A percentile compares a stretch with the other conserved stretches of the same genome.
These are phyloP conservation scores for Zaprionus vittiger DNA, from an alignment of 1,140 invertebrate species.

Conservation along the genomic window DNA sequence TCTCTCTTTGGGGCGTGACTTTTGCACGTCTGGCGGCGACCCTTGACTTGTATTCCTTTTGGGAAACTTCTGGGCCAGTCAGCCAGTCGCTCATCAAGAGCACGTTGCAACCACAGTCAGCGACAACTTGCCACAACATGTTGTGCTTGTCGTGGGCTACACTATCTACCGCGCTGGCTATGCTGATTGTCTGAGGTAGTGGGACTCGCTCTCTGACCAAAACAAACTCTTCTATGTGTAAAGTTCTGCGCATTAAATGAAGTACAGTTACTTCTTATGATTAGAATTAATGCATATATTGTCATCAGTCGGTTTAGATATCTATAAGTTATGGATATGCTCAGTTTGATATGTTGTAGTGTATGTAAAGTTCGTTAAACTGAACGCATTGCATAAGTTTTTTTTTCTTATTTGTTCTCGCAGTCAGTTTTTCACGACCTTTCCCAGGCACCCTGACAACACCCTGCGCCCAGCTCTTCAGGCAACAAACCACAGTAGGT, in stretches of 20 bases:
- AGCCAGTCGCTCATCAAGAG: constrained; percentile 43
- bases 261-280: background rate
- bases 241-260: background rate
- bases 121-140: constrained; percentile 43
- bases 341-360: background rate
- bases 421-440: constrained; percentile 18
- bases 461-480: too few species aligned
- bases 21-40: constrained; percentile 69
- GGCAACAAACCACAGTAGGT: background rate
- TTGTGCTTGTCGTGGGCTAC: constrained; percentile 5
- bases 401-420: constrained; percentile 11
- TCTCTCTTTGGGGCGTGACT: constrained; percentile 52
- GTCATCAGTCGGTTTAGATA: background rate
- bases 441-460: background rate
- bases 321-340: background rate
- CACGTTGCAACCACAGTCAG: constrained; percentile 46
- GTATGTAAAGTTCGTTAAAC: background rate
- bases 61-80: constrained; percentile 37
- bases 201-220: background rate
- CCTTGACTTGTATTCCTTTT: constrained; percentile 67
- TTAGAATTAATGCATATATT: background rate
- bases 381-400: background rate
- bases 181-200: background rate
- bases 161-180: background rate
- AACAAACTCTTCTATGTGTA: background rate